These are phyloP conservation scores for Mobula birostris DNA, from an alignment of 2,113 vertebrate species.

Conservation along the genomic window DNA sequence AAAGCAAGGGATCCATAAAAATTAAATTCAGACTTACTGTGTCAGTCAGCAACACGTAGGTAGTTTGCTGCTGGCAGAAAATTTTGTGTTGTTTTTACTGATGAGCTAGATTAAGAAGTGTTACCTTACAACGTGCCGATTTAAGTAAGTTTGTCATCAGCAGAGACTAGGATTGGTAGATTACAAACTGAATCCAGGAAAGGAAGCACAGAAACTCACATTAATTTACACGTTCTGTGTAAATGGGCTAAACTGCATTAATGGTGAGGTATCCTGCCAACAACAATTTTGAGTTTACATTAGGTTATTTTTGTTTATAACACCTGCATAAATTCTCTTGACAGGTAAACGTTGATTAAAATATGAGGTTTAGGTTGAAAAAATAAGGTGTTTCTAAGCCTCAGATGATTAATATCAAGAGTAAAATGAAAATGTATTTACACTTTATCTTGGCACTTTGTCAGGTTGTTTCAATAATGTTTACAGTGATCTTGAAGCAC, in stretches of 20 bases:
- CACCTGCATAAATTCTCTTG: background rate
- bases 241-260: background rate
- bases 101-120: no score
- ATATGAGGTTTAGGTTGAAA: background rate
- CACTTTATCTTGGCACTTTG: background rate
- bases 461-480: background rate
- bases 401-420: background rate
- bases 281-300: background rate
- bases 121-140: background rate
- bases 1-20: no score
- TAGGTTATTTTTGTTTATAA: background rate
- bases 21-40: no score
- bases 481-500: background rate
- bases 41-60: no score
- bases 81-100: background rate
- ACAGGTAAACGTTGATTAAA: background rate
- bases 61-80: no score
- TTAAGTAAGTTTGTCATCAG: background rate
- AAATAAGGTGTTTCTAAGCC: background rate
- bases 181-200: background rate
- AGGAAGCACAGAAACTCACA: background rate
- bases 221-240: background rate
- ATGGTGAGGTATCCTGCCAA: background rate
- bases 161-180: background rate
- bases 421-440: background rate